A percentile compares a stretch with the other conserved stretches of the same genome.
Conservation (phyloP, 2,888 invertebrate genomes). For the Morpho deidamia region DNA sequence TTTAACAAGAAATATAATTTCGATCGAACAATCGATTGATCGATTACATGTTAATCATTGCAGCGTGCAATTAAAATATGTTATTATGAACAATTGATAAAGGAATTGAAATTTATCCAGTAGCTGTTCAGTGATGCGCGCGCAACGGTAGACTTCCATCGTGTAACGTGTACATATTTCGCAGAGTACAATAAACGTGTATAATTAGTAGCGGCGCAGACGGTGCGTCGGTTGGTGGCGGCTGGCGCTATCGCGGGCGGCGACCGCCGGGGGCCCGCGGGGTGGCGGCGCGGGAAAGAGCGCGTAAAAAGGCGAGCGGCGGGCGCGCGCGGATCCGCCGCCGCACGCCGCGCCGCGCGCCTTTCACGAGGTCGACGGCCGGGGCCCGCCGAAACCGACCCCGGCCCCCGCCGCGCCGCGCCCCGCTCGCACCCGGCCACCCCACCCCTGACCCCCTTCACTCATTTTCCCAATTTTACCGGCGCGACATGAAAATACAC, state of each 20-base stretch:
- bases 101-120: no score
- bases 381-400: constrained; percentile 61
- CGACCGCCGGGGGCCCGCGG: constrained; percentile 74
- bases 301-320: constrained; percentile 74
- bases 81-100: no score
- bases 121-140: no score
- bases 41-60: no score
- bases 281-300: constrained; percentile 69
- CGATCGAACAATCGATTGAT: no score
- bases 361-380: constrained; percentile 74
- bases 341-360: constrained; percentile 60
- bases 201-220: constrained; percentile 51
- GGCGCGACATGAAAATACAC: constrained; percentile 20
- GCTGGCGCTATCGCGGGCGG: constrained; percentile 75
- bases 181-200: background rate
- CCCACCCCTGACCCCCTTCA: constrained; percentile 42
- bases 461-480: constrained; percentile 42
- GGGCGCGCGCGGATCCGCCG: constrained; percentile 58
- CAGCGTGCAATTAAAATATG: no score
- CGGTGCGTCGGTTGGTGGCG: constrained; percentile 61
- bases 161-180: no score
- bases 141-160: no score
- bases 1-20: no score
- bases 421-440: constrained; percentile 40
- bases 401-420: constrained; percentile 28